Evolutionary conservation across 2,113 vertebrate genomes (phyloP), one percentile per base, ranked within the genome.

Genomic region (Bujurquina vittata): DNA sequence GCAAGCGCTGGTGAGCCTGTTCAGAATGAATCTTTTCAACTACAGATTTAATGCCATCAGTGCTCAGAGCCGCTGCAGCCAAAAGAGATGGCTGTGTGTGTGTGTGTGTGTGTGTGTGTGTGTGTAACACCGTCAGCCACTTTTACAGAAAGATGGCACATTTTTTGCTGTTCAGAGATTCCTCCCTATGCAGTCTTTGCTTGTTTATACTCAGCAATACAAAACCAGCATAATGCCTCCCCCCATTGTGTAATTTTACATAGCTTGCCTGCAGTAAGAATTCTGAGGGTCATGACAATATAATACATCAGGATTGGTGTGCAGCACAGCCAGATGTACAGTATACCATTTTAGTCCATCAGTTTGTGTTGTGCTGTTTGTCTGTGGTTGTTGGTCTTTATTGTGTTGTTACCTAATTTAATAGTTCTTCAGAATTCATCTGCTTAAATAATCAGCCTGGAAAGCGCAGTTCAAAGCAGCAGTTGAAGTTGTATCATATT

Each of bases 21-120:
- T 89, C 58, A 76, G 52, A 93, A 91, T 91, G 87, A 90, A 87
- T 93, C 72, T 84, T 88, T 89, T 92, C 87, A 88, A 60, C 80
- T 85, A 57, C 87, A 81, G 75, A 84, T 90, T 77, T 87, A 88
- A 88, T 84, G 82, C 29, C 12, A 33, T 85, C 49, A 2, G 35
- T 31, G 78, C 65, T 80, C 46, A 18, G 63, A 69, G 60, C 77
- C 6, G 1, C 59, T 2, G 59, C 46, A 0, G 80, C 81, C 79
- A 23, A 20, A 18, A 7, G 59, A 83, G 80, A 62, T 61, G 29
- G 7, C 43, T 2, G 40, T 7, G 80, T 62, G 76, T 72, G 60
- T 29, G 76, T 72, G 60, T 29, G 76, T 72, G 60, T 29, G 76
- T 72, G 60, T 29, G 76, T 72, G 60, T 2, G 40, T 7, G 80